Base-by-base conservation (phyloP, 2,888 invertebrate genomes). In the Lagria hirta region DNA sequence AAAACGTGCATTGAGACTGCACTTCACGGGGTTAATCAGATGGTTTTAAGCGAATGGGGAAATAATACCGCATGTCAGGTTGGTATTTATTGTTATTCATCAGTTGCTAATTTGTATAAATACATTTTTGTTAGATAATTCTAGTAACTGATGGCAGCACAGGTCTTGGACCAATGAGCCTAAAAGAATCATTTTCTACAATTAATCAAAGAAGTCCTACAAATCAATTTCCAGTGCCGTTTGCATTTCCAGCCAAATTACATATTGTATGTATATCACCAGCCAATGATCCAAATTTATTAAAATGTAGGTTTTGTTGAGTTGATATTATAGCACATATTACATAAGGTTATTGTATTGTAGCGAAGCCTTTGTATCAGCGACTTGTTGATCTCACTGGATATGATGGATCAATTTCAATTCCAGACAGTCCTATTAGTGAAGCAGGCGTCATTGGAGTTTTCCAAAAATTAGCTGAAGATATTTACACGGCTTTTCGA, bases 21-120 rank as follows among this genome's bases (percentile, higher is more conserved):
- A 29, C 73, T 96, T 2, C 80, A 83, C 58, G 89, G 88, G 11
- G 83, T 90, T 1, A 87, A 84, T 61, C 83, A 83, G 59, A 75
- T 91, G 33, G 81, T 95, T 18, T 76, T 88, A 18, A 83, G 84
- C 36, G 91, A 93, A 67, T 97, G 96, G 96, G 94, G 94, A 3
- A 84, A 83, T 47, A 84, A 88, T 52, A 88, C 87, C 30, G 83
- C 87, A 4, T 87, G 89, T 57, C 94, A 96, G 74, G 82, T 85
- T 62, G 57, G 43, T 54, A n/a, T n/a, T n/a, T n/a, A n/a, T n/a
- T n/a, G n/a, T n/a, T 3, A 28, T 14, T 6, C 28, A 13, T 30
- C 8, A 24, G 8, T 30, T 30, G 10, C 18, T 15, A 30, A 30
- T 17, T 5, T 10, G 20, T 20, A 6, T 1, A 3, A 16, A 13